phyloP scores from a whole-genome alignment of 2,888 invertebrate species.

The Tuberolachnus salignus region DNA sequence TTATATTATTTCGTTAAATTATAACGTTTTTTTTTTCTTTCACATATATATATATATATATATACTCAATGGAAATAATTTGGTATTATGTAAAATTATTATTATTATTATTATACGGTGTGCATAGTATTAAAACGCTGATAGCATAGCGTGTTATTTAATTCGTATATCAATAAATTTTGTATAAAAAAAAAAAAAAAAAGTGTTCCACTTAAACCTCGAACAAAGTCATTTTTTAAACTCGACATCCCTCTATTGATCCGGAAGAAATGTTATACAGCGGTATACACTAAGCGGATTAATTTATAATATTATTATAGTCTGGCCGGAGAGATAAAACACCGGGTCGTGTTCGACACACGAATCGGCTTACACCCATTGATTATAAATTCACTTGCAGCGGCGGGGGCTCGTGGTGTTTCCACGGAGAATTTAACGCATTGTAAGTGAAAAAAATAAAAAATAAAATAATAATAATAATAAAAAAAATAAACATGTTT shows the following conservation, averaged over 20 bases:
- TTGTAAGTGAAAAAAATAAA: constrained; percentile 7
- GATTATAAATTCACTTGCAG: constrained; percentile 1
- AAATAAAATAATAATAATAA: not conserved
- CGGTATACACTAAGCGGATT: constrained; percentile 39
- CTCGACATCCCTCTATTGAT: not conserved
- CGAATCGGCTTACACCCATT: constrained; percentile 34
- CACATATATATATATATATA: too few relatives aligned
- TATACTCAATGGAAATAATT: too few relatives aligned
- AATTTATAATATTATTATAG: constrained; percentile 43
- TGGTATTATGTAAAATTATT: too few relatives aligned
- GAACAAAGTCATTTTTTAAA: not conserved
- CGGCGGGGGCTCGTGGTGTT: not conserved
- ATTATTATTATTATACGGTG: not conserved
- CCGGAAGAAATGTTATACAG: constrained; percentile 18
- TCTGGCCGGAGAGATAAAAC: constrained; percentile 36
- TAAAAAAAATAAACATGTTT: constrained; percentile 27
- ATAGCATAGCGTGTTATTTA: not conserved
- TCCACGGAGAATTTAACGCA: not conserved
- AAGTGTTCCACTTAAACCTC: not conserved
- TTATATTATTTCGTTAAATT: too few relatives aligned
- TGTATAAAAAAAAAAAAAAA: too few relatives aligned
- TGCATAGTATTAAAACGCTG: not conserved
- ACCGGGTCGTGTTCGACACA: constrained; percentile 32
- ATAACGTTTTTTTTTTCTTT: too few relatives aligned
- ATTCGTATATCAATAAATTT: not conserved